Base-by-base conservation (phyloP, 2,797 vertebrate genomes). In the Cyclura pinguis region DNA sequence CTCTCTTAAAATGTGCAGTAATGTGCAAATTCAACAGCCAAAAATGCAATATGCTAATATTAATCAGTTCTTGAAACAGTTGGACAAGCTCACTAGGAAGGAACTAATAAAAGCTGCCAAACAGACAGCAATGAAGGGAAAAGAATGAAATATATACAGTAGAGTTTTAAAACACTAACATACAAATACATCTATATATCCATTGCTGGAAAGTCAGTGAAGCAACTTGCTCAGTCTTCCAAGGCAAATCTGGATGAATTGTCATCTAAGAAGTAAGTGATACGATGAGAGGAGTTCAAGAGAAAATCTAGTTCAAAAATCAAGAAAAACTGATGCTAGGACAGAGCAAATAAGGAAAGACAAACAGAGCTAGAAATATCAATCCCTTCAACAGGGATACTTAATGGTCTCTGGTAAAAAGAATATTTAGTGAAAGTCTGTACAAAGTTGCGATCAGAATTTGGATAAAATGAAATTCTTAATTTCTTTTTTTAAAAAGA, bases 1-100 rank as follows among this genome's bases (percentile, higher is more conserved):
- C 50, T n/a, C 29, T 52, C 12, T 27, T 73, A 59, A 81, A 86
- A 90, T 2, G 29, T 62, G 38, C 77, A 92, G 22, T 64, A 9
- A 92, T 92, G 87, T 47, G 89, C 88, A 91, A 87, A 35, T 5
- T 32, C 80, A 80, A 86, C 83, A 89, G 10, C 14, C 52, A 78
- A 91, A 89, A 52, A 88, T 62, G n/a, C 82, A 0, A 0, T 12
- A 27, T 59, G 77, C 42, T 20, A 14, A 83, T 80, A 92, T 4
- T 52, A 91, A 85, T 35, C 35, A 89, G 32, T 85, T 91, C 57
- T 90, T 88, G 52, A 89, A 89, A 3, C 89, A 47, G 8, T 38
- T 73, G 89, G 85, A 3, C 85, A 94, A 88, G 0, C 76, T 59
- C 85, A 84, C 57, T 0, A 92, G 13, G 89, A 0, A 0, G 89